Conservation (phyloP, 2,888 invertebrate species). For the Caenorhabditis sp. region DNA sequence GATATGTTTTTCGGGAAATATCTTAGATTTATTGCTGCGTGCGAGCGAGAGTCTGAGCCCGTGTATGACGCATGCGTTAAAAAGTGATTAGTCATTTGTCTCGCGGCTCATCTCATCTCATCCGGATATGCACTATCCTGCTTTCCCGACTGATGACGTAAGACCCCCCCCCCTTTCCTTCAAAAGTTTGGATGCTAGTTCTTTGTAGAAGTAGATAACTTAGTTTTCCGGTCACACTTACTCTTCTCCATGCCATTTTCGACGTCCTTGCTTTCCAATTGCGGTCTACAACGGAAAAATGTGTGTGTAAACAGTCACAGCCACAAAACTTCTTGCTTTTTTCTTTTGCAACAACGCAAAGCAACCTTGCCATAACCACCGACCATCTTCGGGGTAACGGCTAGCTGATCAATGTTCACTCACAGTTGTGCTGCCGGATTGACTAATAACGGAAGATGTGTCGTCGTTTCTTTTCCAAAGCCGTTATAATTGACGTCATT, state of each 20-base stretch:
- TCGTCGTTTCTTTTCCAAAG: slow-evolving; percentile 30
- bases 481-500: slow-evolving; percentile 36
- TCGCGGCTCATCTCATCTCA: no score
- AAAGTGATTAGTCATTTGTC: no score
- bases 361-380: no score
- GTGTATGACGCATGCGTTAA: no score
- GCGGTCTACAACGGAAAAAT: slow-evolving; percentile 29
- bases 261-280: slow-evolving; percentile 31
- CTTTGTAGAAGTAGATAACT: background rate
- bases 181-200: slow-evolving; percentile 18
- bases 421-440: slow-evolving; percentile 47
- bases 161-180: no score
- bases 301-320: slow-evolving; percentile 21
- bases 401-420: slow-evolving; percentile 48
- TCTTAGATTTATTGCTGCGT: no score
- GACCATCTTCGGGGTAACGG: background rate
- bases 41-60: no score
- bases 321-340: no score
- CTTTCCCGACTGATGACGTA: no score
- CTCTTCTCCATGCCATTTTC: slow-evolving; percentile 60
- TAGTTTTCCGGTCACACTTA: slow-evolving; percentile 21
- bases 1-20: no score
- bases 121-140: no score
- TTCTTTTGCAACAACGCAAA: slow-evolving; percentile 27
- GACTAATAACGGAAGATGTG: slow-evolving; percentile 51